phyloP scores from a whole-genome alignment of 2,113 vertebrate genomes.

The Acrocephalus arundinaceus region DNA sequence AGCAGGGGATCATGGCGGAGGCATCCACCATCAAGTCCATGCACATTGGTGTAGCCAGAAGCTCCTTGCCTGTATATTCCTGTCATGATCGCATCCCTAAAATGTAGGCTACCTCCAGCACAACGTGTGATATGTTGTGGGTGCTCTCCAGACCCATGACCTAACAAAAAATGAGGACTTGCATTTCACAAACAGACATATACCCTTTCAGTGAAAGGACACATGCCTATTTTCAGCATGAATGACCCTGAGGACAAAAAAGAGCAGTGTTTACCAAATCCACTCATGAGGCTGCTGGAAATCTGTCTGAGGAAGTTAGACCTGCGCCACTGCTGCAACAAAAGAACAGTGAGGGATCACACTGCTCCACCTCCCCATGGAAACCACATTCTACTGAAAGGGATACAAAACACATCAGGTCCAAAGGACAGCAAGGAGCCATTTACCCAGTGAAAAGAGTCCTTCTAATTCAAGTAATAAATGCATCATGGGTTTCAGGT shows the following conservation, averaged over 20 bases:
- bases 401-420: background rate
- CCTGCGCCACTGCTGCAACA: background rate
- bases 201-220: background rate
- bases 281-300: background rate
- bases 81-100: background rate
- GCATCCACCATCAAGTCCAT: background rate
- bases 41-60: background rate
- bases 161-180: background rate
- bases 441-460: background rate
- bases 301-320: background rate
- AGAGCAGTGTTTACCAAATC: background rate
- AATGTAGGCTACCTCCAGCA: background rate
- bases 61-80: background rate
- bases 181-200: background rate
- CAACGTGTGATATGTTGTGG: fast-evolving
- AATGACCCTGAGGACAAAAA: background rate
- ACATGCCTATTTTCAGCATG: background rate
- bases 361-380: background rate
- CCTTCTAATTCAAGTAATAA: background rate
- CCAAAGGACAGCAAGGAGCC: background rate
- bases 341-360: background rate
- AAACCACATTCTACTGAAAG: background rate
- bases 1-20: background rate
- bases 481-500: background rate
- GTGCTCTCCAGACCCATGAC: background rate